phyloP scores from a whole-genome alignment of 92 coral and sea anemone genomes.

The Chrysogorgia sp. region DNA sequence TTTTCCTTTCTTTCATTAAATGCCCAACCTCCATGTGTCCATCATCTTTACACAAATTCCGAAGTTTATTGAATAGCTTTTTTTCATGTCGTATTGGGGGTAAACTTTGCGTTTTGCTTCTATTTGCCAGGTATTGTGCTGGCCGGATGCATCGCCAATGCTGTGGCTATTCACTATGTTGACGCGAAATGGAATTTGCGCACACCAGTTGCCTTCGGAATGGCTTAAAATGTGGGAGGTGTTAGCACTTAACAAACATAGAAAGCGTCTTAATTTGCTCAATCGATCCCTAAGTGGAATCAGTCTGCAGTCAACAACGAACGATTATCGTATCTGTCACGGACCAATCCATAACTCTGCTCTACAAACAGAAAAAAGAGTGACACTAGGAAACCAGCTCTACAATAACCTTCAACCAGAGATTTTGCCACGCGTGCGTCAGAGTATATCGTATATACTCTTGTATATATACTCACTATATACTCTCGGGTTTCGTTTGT shows the following conservation, averaged over 20 bases:
- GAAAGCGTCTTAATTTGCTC: conserved; percentile 14
- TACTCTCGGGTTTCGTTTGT: too few species aligned
- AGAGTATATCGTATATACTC: too few species aligned
- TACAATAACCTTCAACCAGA: too few species aligned
- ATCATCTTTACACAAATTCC: background rate
- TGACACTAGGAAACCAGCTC: too few species aligned
- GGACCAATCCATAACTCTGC: background rate
- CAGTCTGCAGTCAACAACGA: conserved; percentile 11
- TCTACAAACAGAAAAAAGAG: background rate
- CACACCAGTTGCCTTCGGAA: conserved; percentile 4
- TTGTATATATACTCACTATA: too few species aligned
- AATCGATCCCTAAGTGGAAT: conserved; percentile 36
- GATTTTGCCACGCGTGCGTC: too few species aligned
- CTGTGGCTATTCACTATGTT: background rate
- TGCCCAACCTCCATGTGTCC: background rate
- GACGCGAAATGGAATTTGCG: background rate
- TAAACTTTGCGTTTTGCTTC: conserved; percentile 25
- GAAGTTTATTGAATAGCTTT: background rate
- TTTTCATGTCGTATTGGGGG: background rate
- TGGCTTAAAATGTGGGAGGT: conserved; percentile 31
- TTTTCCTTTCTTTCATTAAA: background rate
- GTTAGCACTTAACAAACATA: conserved; percentile 39
- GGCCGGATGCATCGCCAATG: conserved; percentile 19
- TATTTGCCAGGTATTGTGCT: conserved; percentile 32
- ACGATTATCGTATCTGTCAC: background rate